Conservation (phyloP, 2,888 invertebrate species). For the Caenorhabditis uteleia region DNA sequence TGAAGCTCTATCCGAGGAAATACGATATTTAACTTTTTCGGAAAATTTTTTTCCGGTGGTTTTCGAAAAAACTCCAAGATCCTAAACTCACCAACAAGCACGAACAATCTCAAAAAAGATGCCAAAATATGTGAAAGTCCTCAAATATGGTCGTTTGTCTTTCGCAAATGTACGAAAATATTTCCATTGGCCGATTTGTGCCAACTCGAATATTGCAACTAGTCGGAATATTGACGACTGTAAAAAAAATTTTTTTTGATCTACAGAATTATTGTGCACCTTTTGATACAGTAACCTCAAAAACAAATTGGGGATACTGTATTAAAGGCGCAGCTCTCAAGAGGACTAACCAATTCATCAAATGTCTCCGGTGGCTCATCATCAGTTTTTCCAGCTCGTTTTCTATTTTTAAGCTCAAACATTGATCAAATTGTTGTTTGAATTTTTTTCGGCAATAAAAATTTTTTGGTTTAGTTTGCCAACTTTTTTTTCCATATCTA, state of each 20-base stretch:
- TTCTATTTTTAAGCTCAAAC: background rate
- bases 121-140: constrained; percentile 18
- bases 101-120: constrained; percentile 15
- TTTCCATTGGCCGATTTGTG: constrained; percentile 21
- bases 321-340: background rate
- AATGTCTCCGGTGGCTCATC: constrained; percentile 22
- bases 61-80: constrained; percentile 1
- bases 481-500: no score
- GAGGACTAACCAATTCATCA: constrained; percentile 12
- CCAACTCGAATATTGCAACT: constrained; percentile 20
- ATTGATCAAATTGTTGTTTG: background rate
- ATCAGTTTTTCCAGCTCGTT: constrained; percentile 17
- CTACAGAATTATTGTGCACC: no score
- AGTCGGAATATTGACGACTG: constrained; percentile 29
- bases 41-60: constrained; percentile 12
- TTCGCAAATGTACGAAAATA: constrained; percentile 6
- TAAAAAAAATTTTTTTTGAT: no score
- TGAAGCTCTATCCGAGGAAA: no score
- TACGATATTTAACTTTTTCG: constrained; percentile 2
- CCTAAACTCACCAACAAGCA: constrained; percentile 10
- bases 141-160: constrained; percentile 5
- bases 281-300: background rate
- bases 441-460: background rate
- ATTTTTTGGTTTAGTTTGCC: background rate
- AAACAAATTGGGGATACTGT: background rate